Percentiles rank a stretch among this genome's conserved stretches.
Conservation (phyloP, 2,113 vertebrate genomes). For the Charadrius vociferus region DNA sequence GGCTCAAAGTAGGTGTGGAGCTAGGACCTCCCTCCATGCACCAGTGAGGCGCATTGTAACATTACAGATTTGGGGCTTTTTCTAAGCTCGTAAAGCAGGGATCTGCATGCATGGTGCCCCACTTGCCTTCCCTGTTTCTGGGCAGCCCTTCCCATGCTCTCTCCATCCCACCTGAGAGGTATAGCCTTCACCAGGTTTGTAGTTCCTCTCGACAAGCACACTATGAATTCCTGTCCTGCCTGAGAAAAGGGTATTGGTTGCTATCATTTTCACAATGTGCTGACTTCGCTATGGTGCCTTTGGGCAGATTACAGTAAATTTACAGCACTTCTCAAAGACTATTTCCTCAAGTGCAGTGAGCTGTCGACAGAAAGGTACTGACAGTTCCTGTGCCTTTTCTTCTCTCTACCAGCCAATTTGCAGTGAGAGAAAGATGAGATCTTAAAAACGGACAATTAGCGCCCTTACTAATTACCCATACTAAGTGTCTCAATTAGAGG, state of each 20-base stretch:
- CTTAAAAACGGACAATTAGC: constrained; percentile 17
- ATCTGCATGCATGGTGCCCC: rapidly evolving
- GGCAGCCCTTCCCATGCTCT: neutral
- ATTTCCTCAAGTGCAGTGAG: neutral
- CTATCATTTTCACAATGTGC: neutral
- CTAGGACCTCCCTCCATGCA: neutral
- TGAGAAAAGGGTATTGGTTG: neutral
- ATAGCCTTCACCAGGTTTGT: neutral
- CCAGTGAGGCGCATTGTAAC: neutral
- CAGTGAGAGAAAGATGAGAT: constrained; percentile 11
- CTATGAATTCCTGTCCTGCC: neutral
- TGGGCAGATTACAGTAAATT: neutral
- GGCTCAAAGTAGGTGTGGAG: neutral
- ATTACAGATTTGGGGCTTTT: neutral
- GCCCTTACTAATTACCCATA: neutral
- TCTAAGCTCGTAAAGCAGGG: neutral
- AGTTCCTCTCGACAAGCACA: neutral
- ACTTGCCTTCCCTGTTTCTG: neutral
- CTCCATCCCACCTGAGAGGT: neutral
- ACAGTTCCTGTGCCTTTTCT: neutral
- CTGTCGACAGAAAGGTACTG: neutral
- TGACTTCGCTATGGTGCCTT: neutral
- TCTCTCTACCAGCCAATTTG: neutral
- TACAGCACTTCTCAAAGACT: neutral
- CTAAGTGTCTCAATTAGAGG: constrained; percentile 13